Conservation (phyloP, 2,797 vertebrate genomes). For the Champsocephalus esox region DNA sequence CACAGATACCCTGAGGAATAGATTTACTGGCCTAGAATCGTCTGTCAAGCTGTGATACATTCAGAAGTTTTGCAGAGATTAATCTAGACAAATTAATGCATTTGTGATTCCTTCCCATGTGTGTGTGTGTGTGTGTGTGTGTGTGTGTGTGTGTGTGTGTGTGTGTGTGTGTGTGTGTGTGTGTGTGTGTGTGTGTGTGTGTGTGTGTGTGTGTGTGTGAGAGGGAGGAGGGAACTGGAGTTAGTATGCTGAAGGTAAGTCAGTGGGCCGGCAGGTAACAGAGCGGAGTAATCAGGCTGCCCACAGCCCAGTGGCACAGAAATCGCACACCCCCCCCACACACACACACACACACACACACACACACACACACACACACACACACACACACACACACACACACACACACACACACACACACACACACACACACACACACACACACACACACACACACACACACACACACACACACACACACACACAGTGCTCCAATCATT, state of each 20-base stretch:
- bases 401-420: too few species aligned
- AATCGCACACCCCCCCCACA: slow-evolving; percentile 19
- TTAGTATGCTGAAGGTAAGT: slow-evolving; percentile 83
- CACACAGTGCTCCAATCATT: slow-evolving; percentile 61
- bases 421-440: slow-evolving; percentile 2
- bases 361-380: not conserved
- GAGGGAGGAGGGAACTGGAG: slow-evolving; percentile 49
- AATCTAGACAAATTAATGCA: slow-evolving; percentile 85
- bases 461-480: slow-evolving; percentile 22
- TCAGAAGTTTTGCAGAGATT: slow-evolving; percentile 84
- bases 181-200: slow-evolving; percentile 15
- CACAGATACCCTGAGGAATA: slow-evolving; percentile 83
- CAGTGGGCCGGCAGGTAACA: slow-evolving; percentile 75
- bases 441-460: slow-evolving; percentile 4
- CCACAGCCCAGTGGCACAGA: slow-evolving; percentile 70
- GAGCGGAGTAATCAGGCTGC: slow-evolving; percentile 77
- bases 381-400: too few species aligned
- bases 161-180: slow-evolving; percentile 23
- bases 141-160: slow-evolving; percentile 22
- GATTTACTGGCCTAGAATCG: slow-evolving; percentile 84
- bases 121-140: slow-evolving; percentile 16
- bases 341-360: slow-evolving; percentile 25
- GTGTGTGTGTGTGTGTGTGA: slow-evolving; percentile 26
- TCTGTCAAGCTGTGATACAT: slow-evolving; percentile 87
- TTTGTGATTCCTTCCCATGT: slow-evolving; percentile 73